Percentiles rank a stretch among this genome's conserved stretches.
These are phyloP conservation scores for Coptotermes formosanus DNA, from an alignment of 1,140 invertebrate species.

Conservation along the genomic window DNA sequence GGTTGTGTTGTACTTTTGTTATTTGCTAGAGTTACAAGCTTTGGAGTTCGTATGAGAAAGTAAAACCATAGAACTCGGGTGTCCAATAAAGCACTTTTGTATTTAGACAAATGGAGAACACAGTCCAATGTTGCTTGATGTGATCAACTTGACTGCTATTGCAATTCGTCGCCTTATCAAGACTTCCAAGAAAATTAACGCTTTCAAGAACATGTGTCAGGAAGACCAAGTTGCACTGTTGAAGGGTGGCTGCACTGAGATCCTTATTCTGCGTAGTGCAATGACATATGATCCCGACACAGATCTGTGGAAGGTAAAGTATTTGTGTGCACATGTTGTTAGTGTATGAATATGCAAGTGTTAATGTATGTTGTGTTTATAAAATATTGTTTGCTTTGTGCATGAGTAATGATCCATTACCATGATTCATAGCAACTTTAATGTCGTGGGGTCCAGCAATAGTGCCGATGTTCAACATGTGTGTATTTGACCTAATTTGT, in stretches of 20 bases:
- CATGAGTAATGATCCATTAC: neutral
- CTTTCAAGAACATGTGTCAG: slow-evolving; percentile 87
- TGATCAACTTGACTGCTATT: slow-evolving; percentile 87
- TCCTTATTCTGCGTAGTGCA: slow-evolving; percentile 87
- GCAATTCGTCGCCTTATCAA: slow-evolving; percentile 87
- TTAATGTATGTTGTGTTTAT: neutral
- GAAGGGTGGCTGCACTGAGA: slow-evolving; percentile 87
- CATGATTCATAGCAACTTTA: no score
- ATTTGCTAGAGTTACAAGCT: no score
- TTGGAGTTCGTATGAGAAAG: no score
- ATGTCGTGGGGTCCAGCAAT: no score
- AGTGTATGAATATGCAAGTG: neutral
- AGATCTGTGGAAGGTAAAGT: slow-evolving; percentile 75
- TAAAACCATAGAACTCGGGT: no score
- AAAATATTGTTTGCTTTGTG: neutral
- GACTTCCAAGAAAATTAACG: slow-evolving; percentile 86
- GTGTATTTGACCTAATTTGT: no score
- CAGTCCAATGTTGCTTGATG: slow-evolving; percentile 71
- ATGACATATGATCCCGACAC: slow-evolving; percentile 84
- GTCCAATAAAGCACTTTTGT: no score
- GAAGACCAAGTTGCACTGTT: slow-evolving; percentile 87
- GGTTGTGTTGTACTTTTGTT: no score
- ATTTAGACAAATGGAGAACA: slow-evolving; percentile 49
- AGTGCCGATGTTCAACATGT: no score
- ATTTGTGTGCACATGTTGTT: neutral